Conservation (phyloP, 2,113 vertebrate species). For the Sprattus sprattus region DNA sequence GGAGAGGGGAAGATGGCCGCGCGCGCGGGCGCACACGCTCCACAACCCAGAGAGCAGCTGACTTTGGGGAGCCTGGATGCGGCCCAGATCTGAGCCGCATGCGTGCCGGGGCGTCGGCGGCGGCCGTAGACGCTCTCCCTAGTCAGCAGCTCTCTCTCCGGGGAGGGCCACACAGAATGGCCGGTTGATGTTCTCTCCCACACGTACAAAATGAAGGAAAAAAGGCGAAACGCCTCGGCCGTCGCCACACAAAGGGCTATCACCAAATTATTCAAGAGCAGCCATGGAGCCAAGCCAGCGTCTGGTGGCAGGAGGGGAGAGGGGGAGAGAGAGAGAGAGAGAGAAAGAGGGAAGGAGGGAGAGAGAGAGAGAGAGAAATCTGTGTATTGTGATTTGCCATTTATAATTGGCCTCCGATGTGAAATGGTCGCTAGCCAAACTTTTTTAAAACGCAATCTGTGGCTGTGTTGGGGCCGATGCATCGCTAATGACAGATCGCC, state of each 20-base stretch:
- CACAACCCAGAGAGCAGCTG: background rate
- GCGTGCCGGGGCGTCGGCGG: background rate
- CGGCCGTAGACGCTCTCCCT: background rate
- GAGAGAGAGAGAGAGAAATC: constrained; percentile 52
- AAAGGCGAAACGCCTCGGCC: constrained; percentile 52
- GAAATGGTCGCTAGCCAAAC: constrained; percentile 65
- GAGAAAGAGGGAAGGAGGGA: background rate
- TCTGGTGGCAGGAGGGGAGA: constrained; percentile 48
- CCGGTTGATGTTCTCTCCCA: constrained; percentile 14
- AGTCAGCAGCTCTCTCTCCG: background rate
- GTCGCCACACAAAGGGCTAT: constrained; percentile 67
- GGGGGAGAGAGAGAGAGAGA: background rate
- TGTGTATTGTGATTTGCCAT: constrained; percentile 70
- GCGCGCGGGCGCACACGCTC: constrained; percentile 13
- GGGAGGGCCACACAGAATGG: constrained; percentile 23
- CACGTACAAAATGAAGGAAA: background rate
- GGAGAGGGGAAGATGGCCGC: constrained; percentile 11
- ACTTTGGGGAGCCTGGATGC: background rate
- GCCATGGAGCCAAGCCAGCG: constrained; percentile 66
- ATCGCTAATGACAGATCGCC: constrained; percentile 70
- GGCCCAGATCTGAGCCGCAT: background rate
- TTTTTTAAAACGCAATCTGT: constrained; percentile 72
- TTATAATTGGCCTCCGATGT: constrained; percentile 70
- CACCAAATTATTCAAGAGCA: constrained; percentile 68
- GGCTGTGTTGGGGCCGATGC: constrained; percentile 67